Base-by-base conservation (phyloP, 2,797 vertebrate genomes). In the Cyclura pinguis region DNA sequence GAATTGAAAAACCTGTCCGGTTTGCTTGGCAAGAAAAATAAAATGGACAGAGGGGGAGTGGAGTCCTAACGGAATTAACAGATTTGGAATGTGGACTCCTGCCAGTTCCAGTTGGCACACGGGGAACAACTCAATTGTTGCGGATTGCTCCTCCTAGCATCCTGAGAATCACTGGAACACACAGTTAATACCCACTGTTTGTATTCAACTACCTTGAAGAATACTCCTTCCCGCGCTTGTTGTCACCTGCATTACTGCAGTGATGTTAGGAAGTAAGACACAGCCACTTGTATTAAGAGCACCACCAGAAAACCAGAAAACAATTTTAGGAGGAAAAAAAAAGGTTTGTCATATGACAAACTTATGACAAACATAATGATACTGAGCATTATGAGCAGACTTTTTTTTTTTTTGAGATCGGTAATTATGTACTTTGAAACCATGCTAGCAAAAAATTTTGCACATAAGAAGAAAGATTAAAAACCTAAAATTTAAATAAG, bases 401-500 rank as follows among this genome's bases (percentile, higher is more conserved):
- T 57, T 16, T 16, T 3, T 55, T 16, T 3, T 55, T 57, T 86
- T 38, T 22, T 73, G 20, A 42, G 1, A 62, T 24, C 22, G 73
- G 55, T 62, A 86, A 20, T 59, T 76, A 76, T 3, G 5, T 42
- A 59, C 12, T 35, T 76, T 42, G 13, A 35, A 38, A 22, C 27
- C 35, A 59, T 29, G 38, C 24, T 57, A 74, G 69, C 6, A 64
- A 64, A 76, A 20, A 64, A 73, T 4, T 13, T 32, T 50, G 22
- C 14, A 74, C 62, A 18, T 38, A 27, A 57, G 32, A 6, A 85
- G 18, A 16, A 88, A 80, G 52, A 84, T 57, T 24, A 84, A 64
- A 73, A 81, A 72, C 77, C 16, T 52, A 64, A 87, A 52, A 81
- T 67, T 85, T 67, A 81, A 88, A 74, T 24, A 88, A 13, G 62